Evolutionary conservation across 1,140 invertebrate genomes (phyloP), one percentile per base, ranked within the genome.

Genomic region (Cylas formicarius): DNA sequence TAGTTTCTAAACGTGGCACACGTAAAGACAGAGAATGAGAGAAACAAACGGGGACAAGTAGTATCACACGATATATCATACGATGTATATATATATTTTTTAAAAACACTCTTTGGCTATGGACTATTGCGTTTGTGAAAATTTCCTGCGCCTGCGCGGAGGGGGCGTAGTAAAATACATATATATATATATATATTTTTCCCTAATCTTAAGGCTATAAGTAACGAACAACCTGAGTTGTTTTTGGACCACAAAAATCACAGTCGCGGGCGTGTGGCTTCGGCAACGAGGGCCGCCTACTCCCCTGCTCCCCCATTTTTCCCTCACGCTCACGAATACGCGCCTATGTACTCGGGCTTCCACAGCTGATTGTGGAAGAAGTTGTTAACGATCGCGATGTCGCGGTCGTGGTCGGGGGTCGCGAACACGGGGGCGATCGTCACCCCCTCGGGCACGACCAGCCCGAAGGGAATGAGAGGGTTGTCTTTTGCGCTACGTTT

Each of bases 281-380:
- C n/a, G n/a, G n/a, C n/a, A n/a, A n/a, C n/a, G n/a, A n/a, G n/a
- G n/a, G n/a, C n/a, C n/a, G n/a, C n/a, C n/a, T n/a, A n/a, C n/a
- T n/a, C n/a, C n/a, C n/a, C n/a, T n/a, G n/a, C 13, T 19, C 34
- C 7, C 20, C 11, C 18, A 35, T 16, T 19, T 11, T 35, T 13
- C 16, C 28, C 32, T n/a, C n/a, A n/a, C n/a, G n/a, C n/a, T 65
- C 61, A 66, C 44, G 64, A 63, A 48, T 60, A 60, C 16, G 62
- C 58, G 26, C 62, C 62, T 26, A 73, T 72, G 44, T 73, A 71
- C 54, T 75, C 72, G 16, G 71, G 72, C 60, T 73, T 73, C 72
- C 72, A 75, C 19, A 75, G 56, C 55, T 75, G 72, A 57, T 75
- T 71, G 19, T 63, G 63, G 58, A 75, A 75, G 53, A 75, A 75